Evolutionary conservation across 2,797 vertebrate species (phyloP).

Genomic region (Poecilia velifera): DNA sequence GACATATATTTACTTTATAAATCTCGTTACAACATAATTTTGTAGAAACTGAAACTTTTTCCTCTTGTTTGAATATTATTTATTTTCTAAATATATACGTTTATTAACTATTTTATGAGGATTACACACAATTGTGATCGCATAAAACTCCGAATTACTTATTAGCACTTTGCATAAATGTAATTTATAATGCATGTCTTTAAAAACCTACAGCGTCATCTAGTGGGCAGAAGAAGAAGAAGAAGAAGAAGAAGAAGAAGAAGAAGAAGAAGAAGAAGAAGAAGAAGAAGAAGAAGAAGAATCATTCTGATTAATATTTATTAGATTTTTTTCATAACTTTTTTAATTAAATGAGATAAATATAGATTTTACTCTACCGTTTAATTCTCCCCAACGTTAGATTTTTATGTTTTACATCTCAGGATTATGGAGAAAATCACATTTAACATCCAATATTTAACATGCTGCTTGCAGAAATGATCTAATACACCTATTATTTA

Average conservation of each 20-base stretch:
- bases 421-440: not conserved
- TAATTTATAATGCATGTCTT: constrained; percentile 53
- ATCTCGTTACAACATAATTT: not conserved
- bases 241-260: no score
- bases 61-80: not conserved
- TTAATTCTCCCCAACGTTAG: not conserved
- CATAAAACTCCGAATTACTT: not conserved
- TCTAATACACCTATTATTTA: not conserved
- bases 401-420: not conserved
- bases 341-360: not conserved
- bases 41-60: not conserved
- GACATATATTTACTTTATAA: not conserved
- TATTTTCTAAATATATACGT: not conserved
- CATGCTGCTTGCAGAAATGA: not conserved
- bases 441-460: not conserved
- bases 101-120: not conserved
- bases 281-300: no score
- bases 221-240: constrained; percentile 64
- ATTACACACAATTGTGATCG: not conserved
- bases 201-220: constrained; percentile 81
- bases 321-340: not conserved
- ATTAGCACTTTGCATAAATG: constrained; percentile 25
- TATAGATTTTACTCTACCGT: not conserved
- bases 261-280: no score
- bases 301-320: not conserved